These are phyloP conservation scores for Cremastinae sp. DNA, from an alignment of 2,888 invertebrate genomes.

Conservation along the genomic window DNA sequence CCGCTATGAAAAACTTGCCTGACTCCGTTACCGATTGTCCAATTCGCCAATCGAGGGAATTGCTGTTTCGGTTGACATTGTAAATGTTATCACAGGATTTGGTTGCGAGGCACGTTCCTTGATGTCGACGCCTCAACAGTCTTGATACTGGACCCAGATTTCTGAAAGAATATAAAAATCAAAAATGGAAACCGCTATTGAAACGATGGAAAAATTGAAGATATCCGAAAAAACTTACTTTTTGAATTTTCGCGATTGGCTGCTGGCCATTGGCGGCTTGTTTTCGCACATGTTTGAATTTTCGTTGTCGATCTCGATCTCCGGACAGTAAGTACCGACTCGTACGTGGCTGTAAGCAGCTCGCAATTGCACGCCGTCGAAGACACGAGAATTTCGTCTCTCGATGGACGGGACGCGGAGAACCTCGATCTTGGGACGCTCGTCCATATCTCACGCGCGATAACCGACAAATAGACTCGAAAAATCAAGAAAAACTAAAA, in stretches of 20 bases:
- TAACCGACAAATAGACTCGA: neutral
- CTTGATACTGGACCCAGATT: constrained; percentile 79
- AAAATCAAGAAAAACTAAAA: neutral
- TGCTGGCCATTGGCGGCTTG: constrained; percentile 71
- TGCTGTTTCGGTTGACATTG: constrained; percentile 76
- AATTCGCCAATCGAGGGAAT: constrained; percentile 75
- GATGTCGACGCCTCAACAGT: constrained; percentile 77
- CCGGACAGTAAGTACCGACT: constrained; percentile 75
- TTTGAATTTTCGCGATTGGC: constrained; percentile 74
- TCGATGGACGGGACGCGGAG: constrained; percentile 76
- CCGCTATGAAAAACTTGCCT: too few relatives aligned
- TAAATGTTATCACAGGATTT: constrained; percentile 80
- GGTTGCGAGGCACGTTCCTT: constrained; percentile 75
- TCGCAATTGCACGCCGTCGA: constrained; percentile 76
- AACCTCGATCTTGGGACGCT: constrained; percentile 76
- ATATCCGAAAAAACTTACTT: constrained; percentile 75
- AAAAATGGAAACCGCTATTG: too few relatives aligned
- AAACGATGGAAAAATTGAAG: too few relatives aligned
- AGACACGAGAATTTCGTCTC: constrained; percentile 73
- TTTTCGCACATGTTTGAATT: constrained; percentile 64
- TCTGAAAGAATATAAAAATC: too few relatives aligned
- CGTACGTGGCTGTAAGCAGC: constrained; percentile 76
- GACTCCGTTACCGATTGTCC: constrained; percentile 68
- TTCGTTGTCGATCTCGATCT: constrained; percentile 69
- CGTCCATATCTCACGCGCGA: constrained; percentile 58